Conservation (phyloP, 2,888 invertebrate species). For the Aporophyla lueneburgensis region DNA sequence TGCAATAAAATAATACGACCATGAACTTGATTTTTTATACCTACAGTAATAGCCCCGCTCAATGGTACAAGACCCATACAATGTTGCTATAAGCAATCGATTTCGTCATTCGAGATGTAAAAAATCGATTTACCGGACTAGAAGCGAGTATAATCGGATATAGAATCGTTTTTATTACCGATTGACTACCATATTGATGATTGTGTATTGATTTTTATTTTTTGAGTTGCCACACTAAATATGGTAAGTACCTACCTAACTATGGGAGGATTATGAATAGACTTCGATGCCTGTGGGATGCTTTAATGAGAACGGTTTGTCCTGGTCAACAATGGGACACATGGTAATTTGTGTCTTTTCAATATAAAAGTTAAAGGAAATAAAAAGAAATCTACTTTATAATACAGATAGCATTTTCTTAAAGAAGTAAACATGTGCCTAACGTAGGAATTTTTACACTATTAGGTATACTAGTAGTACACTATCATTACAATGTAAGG, state of each 20-base stretch:
- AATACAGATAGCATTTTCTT: background rate
- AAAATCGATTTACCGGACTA: slow-evolving; percentile 81
- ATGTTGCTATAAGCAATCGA: slow-evolving; percentile 82
- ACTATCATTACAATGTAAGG: background rate
- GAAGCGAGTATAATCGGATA: slow-evolving; percentile 80
- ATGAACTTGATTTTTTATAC: slow-evolving; percentile 68
- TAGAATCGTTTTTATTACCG: slow-evolving; percentile 82
- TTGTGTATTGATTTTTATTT: slow-evolving; percentile 77
- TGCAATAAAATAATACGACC: slow-evolving; percentile 66
- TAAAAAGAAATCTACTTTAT: background rate
- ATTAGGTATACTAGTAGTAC: too few species aligned
- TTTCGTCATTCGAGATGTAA: slow-evolving; percentile 80
- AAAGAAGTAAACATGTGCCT: background rate
- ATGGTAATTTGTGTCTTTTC: background rate
- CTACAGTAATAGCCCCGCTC: slow-evolving; percentile 67
- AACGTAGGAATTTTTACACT: too few species aligned
- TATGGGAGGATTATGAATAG: slow-evolving; percentile 49
- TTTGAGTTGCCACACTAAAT: slow-evolving; percentile 65
- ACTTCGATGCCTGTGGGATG: slow-evolving; percentile 36
- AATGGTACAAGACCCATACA: slow-evolving; percentile 76
- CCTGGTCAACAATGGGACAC: slow-evolving; percentile 19
- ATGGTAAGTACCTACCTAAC: slow-evolving; percentile 54
- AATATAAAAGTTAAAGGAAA: slow-evolving; percentile 1
- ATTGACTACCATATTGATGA: slow-evolving; percentile 80
- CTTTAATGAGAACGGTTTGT: slow-evolving; percentile 16